A percentile compares a stretch with the other conserved stretches of the same genome.
Conservation (phyloP, 2,888 invertebrate genomes). For the Pyrochroa serraticornis region DNA sequence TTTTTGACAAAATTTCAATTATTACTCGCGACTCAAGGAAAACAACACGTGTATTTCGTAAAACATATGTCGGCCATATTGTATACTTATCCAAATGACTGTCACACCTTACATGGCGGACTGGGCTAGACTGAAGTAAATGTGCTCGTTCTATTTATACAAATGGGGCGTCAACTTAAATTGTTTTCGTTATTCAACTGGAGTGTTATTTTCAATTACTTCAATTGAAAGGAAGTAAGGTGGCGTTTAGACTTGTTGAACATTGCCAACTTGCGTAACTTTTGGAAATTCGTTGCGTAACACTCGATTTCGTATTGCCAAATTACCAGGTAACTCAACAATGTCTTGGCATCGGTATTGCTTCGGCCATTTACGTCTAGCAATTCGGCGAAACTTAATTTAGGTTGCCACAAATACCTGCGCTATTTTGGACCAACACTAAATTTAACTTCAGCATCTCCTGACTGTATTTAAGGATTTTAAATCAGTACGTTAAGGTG, state of each 20-base stretch:
- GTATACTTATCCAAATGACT: constrained; percentile 30
- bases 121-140: constrained; percentile 7
- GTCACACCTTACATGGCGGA: constrained; percentile 50
- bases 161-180: constrained; percentile 30
- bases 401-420: constrained; percentile 44
- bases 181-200: background rate
- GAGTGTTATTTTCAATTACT: constrained; percentile 3
- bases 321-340: constrained; percentile 27
- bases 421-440: constrained; percentile 39
- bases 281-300: no score
- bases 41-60: constrained; percentile 24
- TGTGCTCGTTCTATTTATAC: constrained; percentile 43
- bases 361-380: constrained; percentile 27
- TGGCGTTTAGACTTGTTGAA: background rate
- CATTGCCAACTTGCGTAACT: no score
- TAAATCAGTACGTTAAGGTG: background rate
- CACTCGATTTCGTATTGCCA: constrained; percentile 23
- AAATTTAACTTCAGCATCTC: constrained; percentile 17
- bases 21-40: background rate
- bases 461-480: constrained; percentile 5
- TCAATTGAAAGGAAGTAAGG: no score
- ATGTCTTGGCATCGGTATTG: constrained; percentile 36
- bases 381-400: constrained; percentile 18
- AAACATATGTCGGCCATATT: constrained; percentile 40
- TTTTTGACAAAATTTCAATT: no score